Conservation (phyloP, 2,888 invertebrate genomes). For the Pammene aurita region DNA sequence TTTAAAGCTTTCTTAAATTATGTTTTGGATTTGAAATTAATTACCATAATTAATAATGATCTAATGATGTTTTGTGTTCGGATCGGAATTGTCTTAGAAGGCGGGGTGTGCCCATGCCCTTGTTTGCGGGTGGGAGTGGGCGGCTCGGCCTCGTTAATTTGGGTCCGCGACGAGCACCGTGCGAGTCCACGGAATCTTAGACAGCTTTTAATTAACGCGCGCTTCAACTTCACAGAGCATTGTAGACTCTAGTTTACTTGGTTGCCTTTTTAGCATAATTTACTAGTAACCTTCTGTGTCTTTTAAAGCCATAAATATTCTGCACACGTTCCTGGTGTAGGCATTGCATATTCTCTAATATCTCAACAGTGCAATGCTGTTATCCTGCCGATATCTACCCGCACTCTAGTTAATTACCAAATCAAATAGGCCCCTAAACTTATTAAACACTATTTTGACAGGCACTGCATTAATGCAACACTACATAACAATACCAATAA, state of each 20-base stretch:
- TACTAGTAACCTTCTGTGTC: slow-evolving; percentile 25
- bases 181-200: slow-evolving; percentile 25
- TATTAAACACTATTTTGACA: too few species aligned
- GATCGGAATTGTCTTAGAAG: slow-evolving; percentile 12
- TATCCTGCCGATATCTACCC: too few species aligned
- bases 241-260: slow-evolving; percentile 37
- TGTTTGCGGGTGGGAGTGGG: slow-evolving; percentile 4
- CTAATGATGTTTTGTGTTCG: too few species aligned
- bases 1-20: too few species aligned
- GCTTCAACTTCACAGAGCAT: slow-evolving; percentile 35
- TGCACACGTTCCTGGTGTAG: background rate
- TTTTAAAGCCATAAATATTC: slow-evolving; percentile 19
- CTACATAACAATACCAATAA: too few species aligned
- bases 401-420: too few species aligned
- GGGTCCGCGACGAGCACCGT: slow-evolving; percentile 4
- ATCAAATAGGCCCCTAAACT: too few species aligned
- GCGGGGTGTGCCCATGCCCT: slow-evolving; percentile 1
- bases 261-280: slow-evolving; percentile 34
- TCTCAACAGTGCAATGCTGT: too few species aligned
- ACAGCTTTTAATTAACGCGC: slow-evolving; percentile 36
- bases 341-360: too few species aligned
- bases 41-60: too few species aligned
- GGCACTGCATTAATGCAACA: too few species aligned
- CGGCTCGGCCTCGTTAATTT: slow-evolving; percentile 31
- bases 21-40: too few species aligned